Base-by-base conservation (phyloP, 2,888 invertebrate genomes). In the Eilema griseolum region DNA sequence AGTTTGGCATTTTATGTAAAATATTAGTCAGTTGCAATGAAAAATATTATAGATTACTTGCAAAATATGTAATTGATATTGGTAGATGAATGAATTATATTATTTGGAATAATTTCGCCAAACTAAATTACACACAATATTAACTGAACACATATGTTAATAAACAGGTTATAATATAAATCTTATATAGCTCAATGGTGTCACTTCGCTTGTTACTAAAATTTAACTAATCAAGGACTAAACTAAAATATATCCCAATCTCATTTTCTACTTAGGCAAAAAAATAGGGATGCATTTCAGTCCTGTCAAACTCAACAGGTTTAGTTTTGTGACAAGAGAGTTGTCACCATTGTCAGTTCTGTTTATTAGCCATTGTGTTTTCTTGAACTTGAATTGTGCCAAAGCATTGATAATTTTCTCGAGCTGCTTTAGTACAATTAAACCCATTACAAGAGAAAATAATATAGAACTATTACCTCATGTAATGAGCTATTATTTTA, bases 81-180 rank as follows among this genome's bases (percentile, higher is more conserved):
- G n/a, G n/a, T n/a, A n/a, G n/a, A n/a, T n/a, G n/a, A n/a, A n/a
- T n/a, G n/a, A n/a, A n/a, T n/a, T n/a, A n/a, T n/a, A 8, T 46
- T n/a, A n/a, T 26, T 28, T 20, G 12, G 12, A 52, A 24, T 1
- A 24, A 33, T 26, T 67, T 52, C 28, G 75, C 70, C 82, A 78
- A 75, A 82, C 78, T 80, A 77, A 72, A 69, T 80, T 67, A 60
- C 24, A 70, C 72, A 77, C 82, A 80, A 72, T 70, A 65, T 12
- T 37, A 12, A 3, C 8, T 37, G 10, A 61, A 69, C 12, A 70
- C 70, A 63, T 61, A 14, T 70, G 70, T 66, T 75, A 73, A 80
- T 82, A 82, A 80, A 82, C 69, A 69, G 70, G 33, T 61, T 70
- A 59, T 61, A 16, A 24, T 70, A 26, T 46, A 59, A 46, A 60